Conservation (phyloP, 1,140 invertebrate genomes). For the Diachasma alloeum region DNA sequence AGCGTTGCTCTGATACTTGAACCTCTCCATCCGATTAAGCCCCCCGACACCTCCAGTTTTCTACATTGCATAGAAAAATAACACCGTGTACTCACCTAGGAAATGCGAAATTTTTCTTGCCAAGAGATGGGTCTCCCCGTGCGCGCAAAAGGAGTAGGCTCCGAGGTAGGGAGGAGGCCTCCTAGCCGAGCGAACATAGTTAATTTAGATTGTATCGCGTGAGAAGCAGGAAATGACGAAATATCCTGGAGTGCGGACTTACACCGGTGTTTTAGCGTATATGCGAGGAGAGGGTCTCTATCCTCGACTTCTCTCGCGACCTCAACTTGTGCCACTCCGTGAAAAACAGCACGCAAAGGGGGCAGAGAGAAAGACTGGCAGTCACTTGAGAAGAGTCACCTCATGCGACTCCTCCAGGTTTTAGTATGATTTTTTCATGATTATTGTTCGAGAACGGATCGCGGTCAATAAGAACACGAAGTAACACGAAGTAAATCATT, state of each 20-base stretch:
- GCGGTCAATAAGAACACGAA: too few species aligned
- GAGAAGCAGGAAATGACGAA: constrained; percentile 67
- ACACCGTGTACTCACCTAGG: constrained; percentile 42
- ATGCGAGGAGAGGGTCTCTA: constrained; percentile 10
- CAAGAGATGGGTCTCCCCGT: constrained; percentile 23
- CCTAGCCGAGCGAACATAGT: constrained; percentile 65
- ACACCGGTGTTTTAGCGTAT: constrained; percentile 41
- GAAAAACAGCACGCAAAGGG: constrained; percentile 18
- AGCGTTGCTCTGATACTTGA: not conserved
- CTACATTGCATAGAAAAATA: not conserved
- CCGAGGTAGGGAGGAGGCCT: constrained; percentile 53
- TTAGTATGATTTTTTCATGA: not conserved
- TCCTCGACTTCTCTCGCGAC: constrained; percentile 30
- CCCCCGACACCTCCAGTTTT: not conserved
- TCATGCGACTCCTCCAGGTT: not conserved
- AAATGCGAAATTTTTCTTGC: constrained; percentile 61
- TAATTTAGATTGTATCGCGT: constrained; percentile 68
- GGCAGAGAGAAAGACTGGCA: constrained; percentile 4
- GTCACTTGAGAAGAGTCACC: not conserved
- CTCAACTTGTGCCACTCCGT: constrained; percentile 23
- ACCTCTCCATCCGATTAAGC: not conserved
- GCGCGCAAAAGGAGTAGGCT: constrained; percentile 42
- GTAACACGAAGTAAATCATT: too few species aligned
- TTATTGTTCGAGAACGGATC: too few species aligned
- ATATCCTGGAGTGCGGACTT: constrained; percentile 66